A percentile compares a stretch with the other conserved stretches of the same genome.
Evolutionary conservation across 2,113 vertebrate genomes (phyloP).

Genomic region (Hymenochirus boettgeri): DNA sequence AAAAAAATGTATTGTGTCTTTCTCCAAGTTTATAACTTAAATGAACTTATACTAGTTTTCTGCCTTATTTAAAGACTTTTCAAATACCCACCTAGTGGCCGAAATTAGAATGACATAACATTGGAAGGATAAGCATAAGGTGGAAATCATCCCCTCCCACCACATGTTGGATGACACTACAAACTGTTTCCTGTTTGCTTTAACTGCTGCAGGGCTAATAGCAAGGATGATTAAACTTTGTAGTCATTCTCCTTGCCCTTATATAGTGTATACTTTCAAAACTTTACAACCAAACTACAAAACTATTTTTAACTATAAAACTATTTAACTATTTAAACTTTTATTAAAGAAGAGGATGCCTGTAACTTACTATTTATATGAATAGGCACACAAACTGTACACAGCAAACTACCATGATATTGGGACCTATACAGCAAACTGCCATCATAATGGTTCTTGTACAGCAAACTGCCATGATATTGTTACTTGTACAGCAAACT

Average conservation of each 20-base stretch:
- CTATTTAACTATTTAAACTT: no score
- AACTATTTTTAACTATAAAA: no score
- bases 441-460: no score
- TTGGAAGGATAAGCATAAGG: background rate
- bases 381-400: no score
- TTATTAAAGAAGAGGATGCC: no score
- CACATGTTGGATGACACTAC: constrained; percentile 3
- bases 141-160: constrained; percentile 19
- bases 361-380: no score
- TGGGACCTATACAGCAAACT: no score
- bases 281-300: constrained; percentile 6
- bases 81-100: constrained; percentile 24
- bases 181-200: constrained; percentile 11
- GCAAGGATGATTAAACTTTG: constrained; percentile 7
- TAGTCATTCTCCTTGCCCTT: constrained; percentile 27
- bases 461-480: no score
- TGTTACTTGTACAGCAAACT: no score
- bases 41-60: background rate
- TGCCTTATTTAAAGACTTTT: constrained; percentile 28
- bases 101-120: background rate
- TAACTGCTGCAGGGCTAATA: constrained; percentile 4
- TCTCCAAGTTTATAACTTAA: constrained; percentile 1
- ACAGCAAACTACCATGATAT: no score
- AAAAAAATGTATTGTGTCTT: background rate
- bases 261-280: constrained; percentile 32